A percentile compares a stretch with the other conserved stretches of the same genome.
These are phyloP conservation scores for Capitulum mitella DNA, from an alignment of 2,888 invertebrate species.

Conservation along the genomic window DNA sequence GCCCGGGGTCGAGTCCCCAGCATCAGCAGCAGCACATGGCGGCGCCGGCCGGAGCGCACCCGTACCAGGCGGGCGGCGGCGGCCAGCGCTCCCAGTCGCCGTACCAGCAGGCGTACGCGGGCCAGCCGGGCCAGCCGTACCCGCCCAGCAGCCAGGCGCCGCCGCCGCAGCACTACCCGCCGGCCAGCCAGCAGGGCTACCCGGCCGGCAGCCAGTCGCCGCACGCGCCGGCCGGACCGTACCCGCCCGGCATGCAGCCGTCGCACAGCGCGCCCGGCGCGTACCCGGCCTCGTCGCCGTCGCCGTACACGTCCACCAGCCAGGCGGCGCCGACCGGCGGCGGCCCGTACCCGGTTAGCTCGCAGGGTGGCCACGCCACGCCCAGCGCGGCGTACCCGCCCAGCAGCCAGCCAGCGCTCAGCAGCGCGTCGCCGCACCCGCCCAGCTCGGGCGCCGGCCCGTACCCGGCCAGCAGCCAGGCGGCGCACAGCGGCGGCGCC, in stretches of 20 bases:
- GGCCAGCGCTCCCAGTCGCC: background rate
- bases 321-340: background rate
- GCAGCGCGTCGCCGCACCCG: background rate
- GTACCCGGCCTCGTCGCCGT: background rate
- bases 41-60: background rate
- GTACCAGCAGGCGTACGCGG: constrained; percentile 8
- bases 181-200: background rate
- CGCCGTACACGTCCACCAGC: background rate
- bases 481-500: background rate
- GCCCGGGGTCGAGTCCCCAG: background rate
- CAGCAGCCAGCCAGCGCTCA: background rate
- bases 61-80: background rate
- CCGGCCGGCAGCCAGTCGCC: background rate
- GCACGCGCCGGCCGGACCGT: background rate
- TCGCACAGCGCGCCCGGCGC: background rate
- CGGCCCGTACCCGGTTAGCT: background rate
- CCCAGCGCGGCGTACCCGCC: background rate
- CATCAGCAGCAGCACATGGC: constrained; percentile 3
- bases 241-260: background rate
- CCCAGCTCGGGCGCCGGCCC: too few relatives aligned
- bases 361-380: background rate
- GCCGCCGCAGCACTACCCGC: background rate
- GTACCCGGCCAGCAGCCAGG: background rate
- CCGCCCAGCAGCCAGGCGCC: constrained; percentile 1
- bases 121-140: constrained; percentile 12